Percentiles rank a stretch among this genome's conserved stretches.
These are phyloP conservation scores for Gymnarchus niloticus DNA, from an alignment of 2,113 vertebrate species.

Conservation along the genomic window DNA sequence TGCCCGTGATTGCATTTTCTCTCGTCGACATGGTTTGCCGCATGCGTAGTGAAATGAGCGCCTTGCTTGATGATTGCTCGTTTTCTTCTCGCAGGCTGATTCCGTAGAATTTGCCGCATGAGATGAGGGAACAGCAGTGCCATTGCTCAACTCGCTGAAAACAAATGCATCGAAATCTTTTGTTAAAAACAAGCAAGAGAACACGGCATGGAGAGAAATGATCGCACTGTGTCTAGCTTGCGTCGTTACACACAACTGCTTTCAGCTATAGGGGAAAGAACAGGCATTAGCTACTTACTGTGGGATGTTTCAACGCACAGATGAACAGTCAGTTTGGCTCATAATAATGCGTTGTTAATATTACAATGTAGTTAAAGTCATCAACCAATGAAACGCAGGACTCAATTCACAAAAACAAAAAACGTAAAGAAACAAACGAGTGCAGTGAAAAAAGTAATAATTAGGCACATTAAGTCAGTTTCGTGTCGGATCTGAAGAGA, in stretches of 20 bases:
- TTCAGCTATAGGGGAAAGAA: not conserved
- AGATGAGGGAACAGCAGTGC: not conserved
- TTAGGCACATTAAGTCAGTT: not conserved
- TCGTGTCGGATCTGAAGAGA: not conserved
- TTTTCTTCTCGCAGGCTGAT: not conserved
- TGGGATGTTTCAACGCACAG: not conserved
- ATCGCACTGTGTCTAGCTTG: not conserved
- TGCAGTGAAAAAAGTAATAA: not conserved
- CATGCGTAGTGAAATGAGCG: not conserved
- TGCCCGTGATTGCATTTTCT: not conserved
- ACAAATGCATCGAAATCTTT: not conserved
- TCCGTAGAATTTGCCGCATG: not conserved
- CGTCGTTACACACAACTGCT: not conserved
- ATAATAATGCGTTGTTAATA: not conserved
- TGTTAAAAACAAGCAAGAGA: not conserved
- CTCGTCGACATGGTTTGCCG: not conserved
- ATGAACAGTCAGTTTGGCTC: not conserved
- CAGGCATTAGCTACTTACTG: not conserved
- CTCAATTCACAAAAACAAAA: not conserved
- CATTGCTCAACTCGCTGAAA: not conserved
- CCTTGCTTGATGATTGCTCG: not conserved
- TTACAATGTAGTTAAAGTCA: not conserved
- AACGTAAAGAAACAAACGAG: not conserved
- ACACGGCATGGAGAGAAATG: not conserved
- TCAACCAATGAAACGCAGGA: not conserved